Evolutionary conservation across 2,797 vertebrate genomes (phyloP).

Genomic region (Gymnodraco acuticeps): DNA sequence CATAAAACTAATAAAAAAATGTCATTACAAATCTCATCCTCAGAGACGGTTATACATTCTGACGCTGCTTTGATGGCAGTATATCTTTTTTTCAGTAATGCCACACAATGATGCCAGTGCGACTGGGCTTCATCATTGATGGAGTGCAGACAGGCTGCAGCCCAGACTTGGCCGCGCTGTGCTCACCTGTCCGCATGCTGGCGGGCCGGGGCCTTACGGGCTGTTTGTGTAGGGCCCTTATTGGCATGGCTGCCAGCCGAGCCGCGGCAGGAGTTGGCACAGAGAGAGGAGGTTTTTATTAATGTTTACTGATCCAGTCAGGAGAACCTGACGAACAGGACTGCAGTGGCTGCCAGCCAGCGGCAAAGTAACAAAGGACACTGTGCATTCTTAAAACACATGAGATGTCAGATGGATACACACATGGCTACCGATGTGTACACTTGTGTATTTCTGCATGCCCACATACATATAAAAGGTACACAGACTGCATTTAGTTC

Average conservation of each 20-base stretch:
- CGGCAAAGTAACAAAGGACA: conserved; percentile 58
- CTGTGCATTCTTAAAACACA: conserved; percentile 51
- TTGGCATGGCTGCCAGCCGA: conserved; percentile 77
- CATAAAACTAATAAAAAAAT: conserved; percentile 54
- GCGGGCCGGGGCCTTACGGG: conserved; percentile 50
- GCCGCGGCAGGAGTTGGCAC: conserved; percentile 59
- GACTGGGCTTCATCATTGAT: conserved; percentile 12
- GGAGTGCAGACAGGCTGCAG: conserved; percentile 36
- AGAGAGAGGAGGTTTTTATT: conserved; percentile 61
- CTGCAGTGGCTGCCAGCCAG: conserved; percentile 63
- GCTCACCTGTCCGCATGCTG: conserved; percentile 67
- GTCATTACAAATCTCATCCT: conserved; percentile 53
- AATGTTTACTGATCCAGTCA: conserved; percentile 79
- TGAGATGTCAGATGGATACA: conserved; percentile 26
- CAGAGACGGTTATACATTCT: conserved; percentile 33
- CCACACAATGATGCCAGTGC: conserved; percentile 5
- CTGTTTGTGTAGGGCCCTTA: conserved; percentile 72
- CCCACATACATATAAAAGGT: not conserved
- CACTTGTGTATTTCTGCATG: conserved; percentile 34
- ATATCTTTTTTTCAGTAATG: conserved; percentile 6
- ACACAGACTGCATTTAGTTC: conserved; percentile 29
- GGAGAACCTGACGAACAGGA: conserved; percentile 85
- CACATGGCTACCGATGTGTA: conserved; percentile 43
- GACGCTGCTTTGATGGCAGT: conserved; percentile 34
- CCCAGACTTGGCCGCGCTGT: conserved; percentile 39